phyloP scores from a whole-genome alignment of 2,888 invertebrate genomes.

The Alentia gelatinosa region DNA sequence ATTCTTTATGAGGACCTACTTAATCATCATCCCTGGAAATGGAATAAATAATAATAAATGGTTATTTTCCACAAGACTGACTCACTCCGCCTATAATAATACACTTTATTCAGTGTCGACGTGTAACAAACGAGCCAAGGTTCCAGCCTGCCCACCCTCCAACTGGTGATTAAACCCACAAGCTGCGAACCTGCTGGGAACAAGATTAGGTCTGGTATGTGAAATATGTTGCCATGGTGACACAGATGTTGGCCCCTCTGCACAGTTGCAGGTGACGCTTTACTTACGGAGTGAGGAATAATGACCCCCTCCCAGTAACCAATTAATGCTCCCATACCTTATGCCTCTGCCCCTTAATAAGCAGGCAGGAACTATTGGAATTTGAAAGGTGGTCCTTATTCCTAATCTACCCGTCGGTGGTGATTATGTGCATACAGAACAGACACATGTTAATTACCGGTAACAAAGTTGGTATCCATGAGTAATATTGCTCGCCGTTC shows the following conservation, averaged over 20 bases:
- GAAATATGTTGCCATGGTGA: constrained; percentile 49
- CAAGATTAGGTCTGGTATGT: constrained; percentile 25
- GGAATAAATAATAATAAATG: too few relatives aligned
- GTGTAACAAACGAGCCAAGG: background rate
- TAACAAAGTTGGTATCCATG: background rate
- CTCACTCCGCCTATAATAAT: background rate
- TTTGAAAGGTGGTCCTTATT: background rate
- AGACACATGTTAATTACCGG: background rate
- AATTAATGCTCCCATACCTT: constrained; percentile 16
- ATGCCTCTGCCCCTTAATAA: constrained; percentile 7
- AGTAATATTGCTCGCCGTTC: too few relatives aligned
- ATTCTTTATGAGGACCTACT: too few relatives aligned
- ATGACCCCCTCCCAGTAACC: background rate
- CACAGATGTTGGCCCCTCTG: background rate
- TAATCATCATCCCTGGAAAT: too few relatives aligned
- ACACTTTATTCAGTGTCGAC: background rate
- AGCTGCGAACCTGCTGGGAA: background rate
- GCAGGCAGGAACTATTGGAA: constrained; percentile 32
- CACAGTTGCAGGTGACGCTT: constrained; percentile 30
- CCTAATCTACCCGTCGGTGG: background rate
- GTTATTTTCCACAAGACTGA: background rate
- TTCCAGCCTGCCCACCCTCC: background rate
- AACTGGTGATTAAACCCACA: background rate
- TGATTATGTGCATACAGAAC: constrained; percentile 6
- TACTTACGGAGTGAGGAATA: background rate